Base-by-base conservation (phyloP, 2,797 vertebrate genomes). In the Sebastes vulpes region DNA sequence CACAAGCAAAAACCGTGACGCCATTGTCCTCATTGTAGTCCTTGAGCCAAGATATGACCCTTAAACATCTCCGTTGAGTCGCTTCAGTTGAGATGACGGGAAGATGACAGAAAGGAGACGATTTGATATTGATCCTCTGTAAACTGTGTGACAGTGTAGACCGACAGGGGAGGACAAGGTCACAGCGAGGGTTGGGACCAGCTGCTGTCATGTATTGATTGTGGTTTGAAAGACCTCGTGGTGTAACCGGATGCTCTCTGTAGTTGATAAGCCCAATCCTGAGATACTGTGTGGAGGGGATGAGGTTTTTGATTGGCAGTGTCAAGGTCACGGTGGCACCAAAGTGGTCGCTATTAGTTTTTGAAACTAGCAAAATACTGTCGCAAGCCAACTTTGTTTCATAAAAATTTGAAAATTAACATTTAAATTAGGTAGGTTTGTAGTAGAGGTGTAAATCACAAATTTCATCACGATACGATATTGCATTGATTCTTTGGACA, bases 121-220 rank as follows among this genome's bases (percentile, higher is more conserved):
- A 26, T 81, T 74, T 68, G 70, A 52, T 84, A 92, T 90, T 67
- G 87, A 91, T 90, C 75, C 28, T 20, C 35, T 85, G 53, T 78
- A 69, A 85, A 18, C 81, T n/a, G 79, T 81, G 74, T 82, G 84
- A 83, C 77, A 31, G 64, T 76, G 72, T 72, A 78, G 82, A 77
- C 77, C 82, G 79, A 84, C 61, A 26, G 73, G 70, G 66, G 71
- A 64, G 67, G 35, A 84, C 81, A 88, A 92, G 92, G 90, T 94
- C 88, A 85, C 63, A 65, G 50, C 5, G 12, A 76, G 70, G 78
- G 70, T 82, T 38, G 73, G 68, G 66, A 75, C 84, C 26, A 60
- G 80, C 79, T 28, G 57, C 65, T 73, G 64, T 82, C 50, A 57
- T 28, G 20, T 78, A 91, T 92, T 38, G 92, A 90, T 90, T 79